phyloP scores from a whole-genome alignment of 2,797 vertebrate species.

The Eulemur mongoz region DNA sequence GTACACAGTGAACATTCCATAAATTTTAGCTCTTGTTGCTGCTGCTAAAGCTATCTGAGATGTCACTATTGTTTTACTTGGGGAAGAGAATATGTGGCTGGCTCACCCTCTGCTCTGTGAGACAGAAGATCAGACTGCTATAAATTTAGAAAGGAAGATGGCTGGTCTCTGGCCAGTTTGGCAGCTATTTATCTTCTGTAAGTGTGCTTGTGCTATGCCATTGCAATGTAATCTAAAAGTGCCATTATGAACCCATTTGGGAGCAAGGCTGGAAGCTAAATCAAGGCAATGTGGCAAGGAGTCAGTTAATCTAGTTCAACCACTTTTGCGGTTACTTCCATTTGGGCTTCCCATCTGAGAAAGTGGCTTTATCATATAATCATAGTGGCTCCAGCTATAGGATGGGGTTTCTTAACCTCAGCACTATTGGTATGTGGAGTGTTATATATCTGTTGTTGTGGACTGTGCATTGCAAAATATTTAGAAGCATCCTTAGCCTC shows the following conservation, averaged over 20 bases:
- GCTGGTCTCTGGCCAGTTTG: slow-evolving; percentile 29
- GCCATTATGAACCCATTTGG: slow-evolving; percentile 40
- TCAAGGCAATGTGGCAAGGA: slow-evolving; percentile 47
- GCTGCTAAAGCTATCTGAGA: slow-evolving; percentile 10
- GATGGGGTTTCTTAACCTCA: neutral
- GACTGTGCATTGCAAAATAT: neutral
- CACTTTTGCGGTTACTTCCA: slow-evolving; percentile 21
- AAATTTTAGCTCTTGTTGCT: slow-evolving; percentile 40
- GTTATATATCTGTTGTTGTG: neutral
- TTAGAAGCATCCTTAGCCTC: neutral
- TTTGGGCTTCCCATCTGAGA: slow-evolving; percentile 10
- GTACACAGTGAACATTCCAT: neutral
- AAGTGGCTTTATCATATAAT: neutral
- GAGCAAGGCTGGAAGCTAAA: slow-evolving; percentile 39
- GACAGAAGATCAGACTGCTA: slow-evolving; percentile 49
- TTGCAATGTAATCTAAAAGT: neutral
- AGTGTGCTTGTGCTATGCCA: neutral
- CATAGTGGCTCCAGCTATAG: neutral
- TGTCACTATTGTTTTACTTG: slow-evolving; percentile 51
- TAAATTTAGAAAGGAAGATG: slow-evolving; percentile 58
- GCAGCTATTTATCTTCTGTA: slow-evolving; percentile 51
- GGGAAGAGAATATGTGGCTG: neutral
- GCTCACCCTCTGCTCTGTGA: slow-evolving; percentile 39
- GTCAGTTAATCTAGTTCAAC: slow-evolving; percentile 15
- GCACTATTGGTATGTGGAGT: neutral